Evolutionary conservation across 2,113 vertebrate species (phyloP), one percentile per base, ranked within the genome.

Genomic region (Erinaceus europaeus): DNA sequence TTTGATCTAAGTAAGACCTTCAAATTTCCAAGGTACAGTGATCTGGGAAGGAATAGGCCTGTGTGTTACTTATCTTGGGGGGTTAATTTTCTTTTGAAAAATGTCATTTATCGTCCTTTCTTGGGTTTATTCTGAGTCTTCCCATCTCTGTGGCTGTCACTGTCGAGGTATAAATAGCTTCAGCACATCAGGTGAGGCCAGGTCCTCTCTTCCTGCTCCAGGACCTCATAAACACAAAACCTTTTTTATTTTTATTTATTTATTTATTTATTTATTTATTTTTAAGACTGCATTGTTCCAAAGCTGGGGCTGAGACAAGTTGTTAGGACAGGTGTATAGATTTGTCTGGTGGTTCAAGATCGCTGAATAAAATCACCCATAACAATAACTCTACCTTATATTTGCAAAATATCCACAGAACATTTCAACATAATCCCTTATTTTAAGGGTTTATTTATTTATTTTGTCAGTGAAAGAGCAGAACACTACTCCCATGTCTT

Each of bases 161-260:
- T 55, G 50, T 79, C 9, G 61, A 48, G 44, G 92, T 95, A 95
- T 90, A 93, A 93, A 94, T 95, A 95, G 87, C 50, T 68, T 76
- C 12, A 4, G 53, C 78, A 84, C 64, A 42, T 91, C 89, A 89
- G 95, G 90, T 95, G 93, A 94, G 84, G 62, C 84, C 71, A 62
- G 84, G 32, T 67, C 75, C 18, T 75, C 40, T 69, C 36, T 38
- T 72, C 65, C 21, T n/a, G 64, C 36, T 85, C 78, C 12, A 36
- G 72, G 76, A 69, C 61, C 57, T 73, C 74, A 29, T 71, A 29
- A 27, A 44, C 75, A 75, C n/a, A n/a, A n/a, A n/a, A n/a, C n/a
- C n/a, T n/a, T n/a, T n/a, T n/a, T n/a, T n/a, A n/a, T n/a, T n/a
- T 71, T 73, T 32, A 83, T 32, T 32, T 55, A 87, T 76, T 57